These are phyloP conservation scores for Camelus dromedarius DNA, from an alignment of 2,113 vertebrate genomes.

Conservation along the genomic window DNA sequence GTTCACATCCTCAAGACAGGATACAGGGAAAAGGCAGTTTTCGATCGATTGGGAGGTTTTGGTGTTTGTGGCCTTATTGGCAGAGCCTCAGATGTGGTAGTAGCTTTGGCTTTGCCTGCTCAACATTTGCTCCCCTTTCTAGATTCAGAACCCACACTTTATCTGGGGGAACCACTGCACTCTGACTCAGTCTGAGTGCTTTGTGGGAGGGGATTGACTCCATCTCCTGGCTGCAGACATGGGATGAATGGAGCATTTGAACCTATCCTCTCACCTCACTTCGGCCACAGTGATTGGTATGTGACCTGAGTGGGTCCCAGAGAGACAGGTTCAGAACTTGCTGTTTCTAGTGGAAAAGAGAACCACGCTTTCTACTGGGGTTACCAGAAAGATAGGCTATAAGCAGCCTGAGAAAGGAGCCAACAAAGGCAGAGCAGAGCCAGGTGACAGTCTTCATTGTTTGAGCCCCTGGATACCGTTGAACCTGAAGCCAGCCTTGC, in stretches of 20 bases:
- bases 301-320: background rate
- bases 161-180: background rate
- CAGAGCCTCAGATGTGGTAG: background rate
- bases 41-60: background rate
- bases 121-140: background rate
- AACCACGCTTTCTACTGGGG: background rate
- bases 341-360: constrained; percentile 41
- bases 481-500: constrained; percentile 43
- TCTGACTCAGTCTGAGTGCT: background rate
- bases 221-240: background rate
- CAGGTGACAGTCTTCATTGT: background rate
- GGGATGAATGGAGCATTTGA: background rate
- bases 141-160: background rate
- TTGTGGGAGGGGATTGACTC: background rate
- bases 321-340: constrained; percentile 41
- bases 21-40: constrained; percentile 40
- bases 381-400: constrained; percentile 35
- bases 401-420: background rate
- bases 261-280: background rate
- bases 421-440: background rate
- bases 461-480: constrained; percentile 50
- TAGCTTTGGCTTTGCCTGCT: background rate
- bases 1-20: constrained; percentile 24
- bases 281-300: background rate
- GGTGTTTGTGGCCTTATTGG: constrained; percentile 38